Base-by-base conservation (phyloP, 1,140 invertebrate genomes). In the Teleogryllus occipitalis region DNA sequence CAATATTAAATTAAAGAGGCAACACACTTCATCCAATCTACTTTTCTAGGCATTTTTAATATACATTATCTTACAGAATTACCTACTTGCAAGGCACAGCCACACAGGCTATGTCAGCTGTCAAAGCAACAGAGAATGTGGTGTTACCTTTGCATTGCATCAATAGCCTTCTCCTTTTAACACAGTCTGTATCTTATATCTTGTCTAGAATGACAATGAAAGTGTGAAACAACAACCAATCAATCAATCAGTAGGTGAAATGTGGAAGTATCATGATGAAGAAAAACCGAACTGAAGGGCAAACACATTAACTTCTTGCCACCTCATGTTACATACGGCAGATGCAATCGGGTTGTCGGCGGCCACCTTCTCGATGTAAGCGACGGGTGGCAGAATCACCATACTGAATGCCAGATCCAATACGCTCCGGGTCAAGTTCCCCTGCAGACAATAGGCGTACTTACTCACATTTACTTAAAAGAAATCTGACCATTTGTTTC, bases 351-450 rank as follows among this genome's bases (percentile, higher is more conserved):
- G 87, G 83, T 39, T 84, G 83, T 81, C 83, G 81, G 27, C 84
- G 83, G 74, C 83, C 80, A 72, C 84, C 83, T 78, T 86, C 83
- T 80, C 86, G 82, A 75, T 87, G 84, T 80, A 87, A 82, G 80
- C 88, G 82, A 46, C 88, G 84, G 8, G 88, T 83, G 8, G 87
- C 87, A 14, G 88, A 86, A 83, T 91, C 89, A 18, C 90, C 90
- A 84, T 88, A 93, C 82, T 94, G 92, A 81, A 94, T 93, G 8
- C 93, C 94, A 27, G 93, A 95, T 8, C 93, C 93, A 87, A 94
- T 94, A 81, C 93, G 88, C 83, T 95, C 93, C 8, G 93, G 93
- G 84, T 95, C 93, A 79, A 95, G 87, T 85, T 95, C 93, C 47
- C 93, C 93, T 90, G 80, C 47, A 83, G 75, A 75, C 75, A 65